Conservation (phyloP, 37 sponge, comb jelly and placozoan species). For the Oscarella lobularis region DNA sequence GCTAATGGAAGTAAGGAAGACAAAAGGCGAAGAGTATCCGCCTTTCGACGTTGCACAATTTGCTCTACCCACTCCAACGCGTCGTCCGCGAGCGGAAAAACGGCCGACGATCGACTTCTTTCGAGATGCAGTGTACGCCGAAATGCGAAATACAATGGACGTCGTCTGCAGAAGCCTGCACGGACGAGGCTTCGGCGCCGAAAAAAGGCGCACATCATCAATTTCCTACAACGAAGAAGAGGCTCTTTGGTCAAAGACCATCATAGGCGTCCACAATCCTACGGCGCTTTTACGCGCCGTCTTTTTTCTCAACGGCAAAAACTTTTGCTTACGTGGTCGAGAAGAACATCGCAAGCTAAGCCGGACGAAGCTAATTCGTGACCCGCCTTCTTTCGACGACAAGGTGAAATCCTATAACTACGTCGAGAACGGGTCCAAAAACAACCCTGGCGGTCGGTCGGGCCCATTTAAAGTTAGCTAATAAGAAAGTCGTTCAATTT, state of each 20-base stretch:
- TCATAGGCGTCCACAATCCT: conserved; percentile 14
- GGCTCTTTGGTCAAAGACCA: conserved; percentile 21
- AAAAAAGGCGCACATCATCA: not conserved
- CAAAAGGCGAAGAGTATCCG: not conserved
- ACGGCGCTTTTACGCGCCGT: conserved; percentile 23
- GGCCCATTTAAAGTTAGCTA: conserved; percentile 6
- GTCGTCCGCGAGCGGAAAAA: not conserved
- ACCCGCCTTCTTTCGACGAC: not conserved
- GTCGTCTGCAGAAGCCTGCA: not conserved
- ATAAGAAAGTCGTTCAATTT: conserved; percentile 10
- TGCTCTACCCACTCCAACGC: not conserved
- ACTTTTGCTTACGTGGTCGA: conserved; percentile 23
- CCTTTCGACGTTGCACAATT: not conserved
- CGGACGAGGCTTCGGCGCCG: conserved; percentile 4
- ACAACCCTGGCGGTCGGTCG: conserved; percentile 11
- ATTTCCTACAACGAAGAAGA: conserved; percentile 11
- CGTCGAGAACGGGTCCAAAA: conserved; percentile 25
- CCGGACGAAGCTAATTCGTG: not conserved
- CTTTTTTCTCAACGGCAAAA: conserved; percentile 29
- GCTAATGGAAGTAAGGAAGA: not conserved
- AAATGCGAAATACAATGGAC: not conserved
- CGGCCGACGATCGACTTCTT: not conserved
- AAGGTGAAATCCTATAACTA: conserved; percentile 3
- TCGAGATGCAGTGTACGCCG: no score
- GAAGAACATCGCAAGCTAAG: conserved; percentile 14